Evolutionary conservation across 2,797 vertebrate genomes (phyloP).

Genomic region (Pipistrellus pygmaeus): DNA sequence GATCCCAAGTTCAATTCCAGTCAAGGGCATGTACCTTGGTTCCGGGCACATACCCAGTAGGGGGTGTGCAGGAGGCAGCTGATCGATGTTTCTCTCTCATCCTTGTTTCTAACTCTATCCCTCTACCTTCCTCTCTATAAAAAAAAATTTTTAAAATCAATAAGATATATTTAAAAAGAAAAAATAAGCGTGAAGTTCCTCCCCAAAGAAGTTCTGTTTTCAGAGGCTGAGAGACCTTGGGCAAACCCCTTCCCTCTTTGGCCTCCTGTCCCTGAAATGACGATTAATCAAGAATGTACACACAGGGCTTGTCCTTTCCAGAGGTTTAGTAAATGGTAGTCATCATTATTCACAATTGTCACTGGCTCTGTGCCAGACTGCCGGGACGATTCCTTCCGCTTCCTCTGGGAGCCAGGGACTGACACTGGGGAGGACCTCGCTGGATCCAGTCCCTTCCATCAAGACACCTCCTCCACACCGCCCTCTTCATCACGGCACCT

Average conservation of each 20-base stretch:
- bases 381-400: not conserved
- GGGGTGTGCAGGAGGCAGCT: too few species aligned
- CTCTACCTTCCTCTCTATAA: too few species aligned
- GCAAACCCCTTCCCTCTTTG: not conserved
- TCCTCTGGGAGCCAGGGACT: not conserved
- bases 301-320: not conserved
- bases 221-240: not conserved
- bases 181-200: too few species aligned
- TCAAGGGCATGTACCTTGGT: too few species aligned
- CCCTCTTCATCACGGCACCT: not conserved
- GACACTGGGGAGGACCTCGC: not conserved
- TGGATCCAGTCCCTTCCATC: too few species aligned
- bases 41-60: too few species aligned
- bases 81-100: too few species aligned
- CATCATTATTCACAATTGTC: not conserved
- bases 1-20: too few species aligned
- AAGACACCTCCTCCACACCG: accelerated
- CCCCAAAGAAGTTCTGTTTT: not conserved
- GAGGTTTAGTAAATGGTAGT: not conserved
- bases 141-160: too few species aligned
- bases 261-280: not conserved
- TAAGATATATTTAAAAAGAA: too few species aligned
- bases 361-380: not conserved
- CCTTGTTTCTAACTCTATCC: too few species aligned
- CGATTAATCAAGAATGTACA: not conserved